A percentile compares a stretch with the other conserved stretches of the same genome.
Conservation (phyloP, 2,797 vertebrate species). For the Chanos chanos region DNA sequence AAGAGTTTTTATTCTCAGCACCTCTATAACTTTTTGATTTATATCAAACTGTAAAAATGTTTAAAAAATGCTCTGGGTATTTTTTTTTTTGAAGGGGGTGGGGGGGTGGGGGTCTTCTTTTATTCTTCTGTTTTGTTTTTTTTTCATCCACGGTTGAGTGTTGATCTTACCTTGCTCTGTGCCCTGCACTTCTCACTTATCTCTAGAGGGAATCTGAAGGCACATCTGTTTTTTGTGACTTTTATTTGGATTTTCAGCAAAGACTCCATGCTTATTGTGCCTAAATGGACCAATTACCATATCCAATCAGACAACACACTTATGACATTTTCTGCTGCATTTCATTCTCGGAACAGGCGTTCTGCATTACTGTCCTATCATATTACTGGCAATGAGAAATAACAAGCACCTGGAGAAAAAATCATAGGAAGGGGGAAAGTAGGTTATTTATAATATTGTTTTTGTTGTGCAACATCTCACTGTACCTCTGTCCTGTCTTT, state of each 20-base stretch:
- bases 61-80: slow-evolving; percentile 58
- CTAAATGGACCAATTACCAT: slow-evolving; percentile 67
- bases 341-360: slow-evolving; percentile 60
- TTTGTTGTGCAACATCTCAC: slow-evolving; percentile 9
- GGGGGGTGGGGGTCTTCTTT: too few relatives aligned
- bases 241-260: slow-evolving; percentile 52
- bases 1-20: slow-evolving; percentile 64
- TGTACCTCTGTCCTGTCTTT: background rate
- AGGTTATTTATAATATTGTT: slow-evolving; percentile 36
- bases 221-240: slow-evolving; percentile 71
- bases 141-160: slow-evolving; percentile 2
- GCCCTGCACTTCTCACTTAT: slow-evolving; percentile 47
- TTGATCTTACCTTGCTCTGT: slow-evolving; percentile 22
- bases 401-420: slow-evolving; percentile 62
- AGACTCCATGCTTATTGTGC: slow-evolving; percentile 61
- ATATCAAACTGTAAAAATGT: slow-evolving; percentile 58
- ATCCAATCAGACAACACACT: slow-evolving; percentile 72
- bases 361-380: slow-evolving; percentile 65
- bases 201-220: slow-evolving; percentile 46
- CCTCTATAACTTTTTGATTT: slow-evolving; percentile 69
- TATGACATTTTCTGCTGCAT: slow-evolving; percentile 64
- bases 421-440: slow-evolving; percentile 34
- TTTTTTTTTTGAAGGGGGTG: too few relatives aligned
- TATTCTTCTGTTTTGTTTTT: background rate
- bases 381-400: slow-evolving; percentile 59